Percentiles rank a stretch among this genome's conserved stretches.
phyloP scores from a whole-genome alignment of 64 coral and sea anemone genomes.

The Dendrophyllia cribrosa region DNA sequence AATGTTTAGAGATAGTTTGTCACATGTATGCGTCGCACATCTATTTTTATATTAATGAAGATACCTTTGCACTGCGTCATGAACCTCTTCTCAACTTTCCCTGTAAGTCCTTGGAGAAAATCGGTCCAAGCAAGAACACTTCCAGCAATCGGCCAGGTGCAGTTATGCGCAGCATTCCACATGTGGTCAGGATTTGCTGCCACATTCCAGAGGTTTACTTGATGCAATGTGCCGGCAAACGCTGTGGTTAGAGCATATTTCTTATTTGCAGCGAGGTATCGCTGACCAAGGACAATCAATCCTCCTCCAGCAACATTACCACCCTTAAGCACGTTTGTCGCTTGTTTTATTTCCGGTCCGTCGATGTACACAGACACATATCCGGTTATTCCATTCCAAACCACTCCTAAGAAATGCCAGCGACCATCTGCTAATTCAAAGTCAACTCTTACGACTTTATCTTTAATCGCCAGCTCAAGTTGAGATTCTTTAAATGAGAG shows the following conservation, averaged over 20 bases:
- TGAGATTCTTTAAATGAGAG: slow-evolving; percentile 3
- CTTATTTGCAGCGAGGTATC: background rate
- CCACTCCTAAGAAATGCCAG: slow-evolving; percentile 6
- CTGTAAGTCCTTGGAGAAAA: slow-evolving; percentile 60
- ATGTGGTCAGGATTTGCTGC: slow-evolving; percentile 26
- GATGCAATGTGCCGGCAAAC: background rate
- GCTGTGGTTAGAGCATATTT: background rate
- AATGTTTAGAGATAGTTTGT: too few relatives aligned
- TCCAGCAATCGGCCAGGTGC: slow-evolving; percentile 36
- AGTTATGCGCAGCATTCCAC: slow-evolving; percentile 36
- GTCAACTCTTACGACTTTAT: background rate
- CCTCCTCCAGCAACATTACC: background rate
- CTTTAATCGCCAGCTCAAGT: background rate
- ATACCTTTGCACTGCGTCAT: slow-evolving; percentile 51
- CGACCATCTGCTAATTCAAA: background rate
- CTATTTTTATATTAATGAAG: background rate
- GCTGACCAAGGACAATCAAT: slow-evolving; percentile 33
- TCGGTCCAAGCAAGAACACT: slow-evolving; percentile 43
- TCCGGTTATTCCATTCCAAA: background rate
- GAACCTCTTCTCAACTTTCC: slow-evolving; percentile 20
- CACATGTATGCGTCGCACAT: too few relatives aligned
- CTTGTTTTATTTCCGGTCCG: background rate
- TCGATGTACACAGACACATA: background rate
- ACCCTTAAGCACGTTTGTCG: background rate
- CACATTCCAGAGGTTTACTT: slow-evolving; percentile 56